Evolutionary conservation across 2,888 invertebrate species (phyloP).

Genomic region (Aphidoletes aphidimyza): DNA sequence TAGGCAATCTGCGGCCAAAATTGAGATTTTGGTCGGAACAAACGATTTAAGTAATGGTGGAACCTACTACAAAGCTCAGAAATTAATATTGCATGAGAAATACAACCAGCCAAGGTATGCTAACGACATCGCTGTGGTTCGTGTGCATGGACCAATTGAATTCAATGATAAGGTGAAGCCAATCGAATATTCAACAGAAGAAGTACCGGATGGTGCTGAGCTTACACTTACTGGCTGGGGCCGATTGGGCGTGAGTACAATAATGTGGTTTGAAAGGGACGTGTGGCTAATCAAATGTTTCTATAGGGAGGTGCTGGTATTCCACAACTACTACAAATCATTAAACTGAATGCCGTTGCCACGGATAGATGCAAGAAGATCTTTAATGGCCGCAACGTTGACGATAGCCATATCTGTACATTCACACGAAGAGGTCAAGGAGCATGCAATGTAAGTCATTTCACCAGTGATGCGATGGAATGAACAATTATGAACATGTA

Average conservation of each 20-base stretch:
- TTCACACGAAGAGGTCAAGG: conserved; percentile 69
- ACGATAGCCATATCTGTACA: conserved; percentile 70
- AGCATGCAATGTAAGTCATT: conserved; percentile 61
- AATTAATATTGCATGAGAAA: conserved; percentile 56
- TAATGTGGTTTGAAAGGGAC: too few relatives aligned
- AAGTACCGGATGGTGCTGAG: conserved; percentile 68
- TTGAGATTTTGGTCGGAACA: conserved; percentile 1
- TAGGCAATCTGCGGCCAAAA: too few relatives aligned
- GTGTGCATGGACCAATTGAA: conserved; percentile 68
- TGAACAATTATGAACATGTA: neutral
- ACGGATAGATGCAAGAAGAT: neutral
- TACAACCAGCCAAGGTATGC: conserved; percentile 63
- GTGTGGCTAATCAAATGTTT: neutral
- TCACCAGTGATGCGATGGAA: neutral
- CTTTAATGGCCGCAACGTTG: neutral
- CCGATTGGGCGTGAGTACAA: neutral
- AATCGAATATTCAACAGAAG: conserved; percentile 70
- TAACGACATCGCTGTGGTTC: conserved; percentile 77
- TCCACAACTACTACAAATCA: neutral
- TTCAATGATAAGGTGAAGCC: conserved; percentile 70
- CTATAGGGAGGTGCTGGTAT: neutral
- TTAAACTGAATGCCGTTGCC: neutral
- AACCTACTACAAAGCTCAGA: neutral
- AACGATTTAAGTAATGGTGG: neutral
- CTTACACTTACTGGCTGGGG: neutral